Conservation (phyloP, 2,888 invertebrate genomes). For the Cryptocephalus primarius region DNA sequence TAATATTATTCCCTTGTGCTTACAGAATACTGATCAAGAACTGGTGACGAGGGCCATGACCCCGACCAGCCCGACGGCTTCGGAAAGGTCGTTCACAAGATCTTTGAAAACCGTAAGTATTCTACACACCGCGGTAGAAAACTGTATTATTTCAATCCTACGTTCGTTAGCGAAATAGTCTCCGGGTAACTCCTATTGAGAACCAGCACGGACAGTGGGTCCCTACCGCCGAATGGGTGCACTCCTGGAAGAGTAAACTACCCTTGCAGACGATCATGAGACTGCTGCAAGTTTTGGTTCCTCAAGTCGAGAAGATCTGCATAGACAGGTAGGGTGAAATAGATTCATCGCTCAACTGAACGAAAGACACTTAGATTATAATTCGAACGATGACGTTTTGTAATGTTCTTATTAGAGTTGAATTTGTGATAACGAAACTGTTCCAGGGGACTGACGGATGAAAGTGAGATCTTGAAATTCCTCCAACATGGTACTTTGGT, state of each 20-base stretch:
- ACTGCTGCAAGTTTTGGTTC: slow-evolving; percentile 93
- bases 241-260: slow-evolving; percentile 91
- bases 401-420: background rate
- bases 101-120: slow-evolving; percentile 30
- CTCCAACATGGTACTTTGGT: slow-evolving; percentile 97
- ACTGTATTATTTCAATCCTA: background rate
- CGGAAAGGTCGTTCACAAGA: slow-evolving; percentile 19
- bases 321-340: slow-evolving; percentile 72
- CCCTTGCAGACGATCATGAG: slow-evolving; percentile 99
- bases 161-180: slow-evolving; percentile 47
- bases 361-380: background rate
- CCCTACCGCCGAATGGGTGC: slow-evolving; percentile 94
- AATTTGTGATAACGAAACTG: background rate
- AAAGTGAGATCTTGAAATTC: slow-evolving; percentile 98
- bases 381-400: background rate
- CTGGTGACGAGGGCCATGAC: background rate
- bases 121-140: background rate
- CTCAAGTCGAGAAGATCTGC: slow-evolving; percentile 99
- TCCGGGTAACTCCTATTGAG: slow-evolving; percentile 43
- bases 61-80: slow-evolving; percentile 5
- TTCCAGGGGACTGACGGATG: slow-evolving; percentile 90
- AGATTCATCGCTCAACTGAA: background rate
- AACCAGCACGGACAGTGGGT: slow-evolving; percentile 52
- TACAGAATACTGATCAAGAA: background rate
- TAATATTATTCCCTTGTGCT: background rate